Percentiles rank a stretch among this genome's conserved stretches.
phyloP scores from a whole-genome alignment of 2,113 vertebrate genomes.

The Gasterosteus nipponicus region DNA sequence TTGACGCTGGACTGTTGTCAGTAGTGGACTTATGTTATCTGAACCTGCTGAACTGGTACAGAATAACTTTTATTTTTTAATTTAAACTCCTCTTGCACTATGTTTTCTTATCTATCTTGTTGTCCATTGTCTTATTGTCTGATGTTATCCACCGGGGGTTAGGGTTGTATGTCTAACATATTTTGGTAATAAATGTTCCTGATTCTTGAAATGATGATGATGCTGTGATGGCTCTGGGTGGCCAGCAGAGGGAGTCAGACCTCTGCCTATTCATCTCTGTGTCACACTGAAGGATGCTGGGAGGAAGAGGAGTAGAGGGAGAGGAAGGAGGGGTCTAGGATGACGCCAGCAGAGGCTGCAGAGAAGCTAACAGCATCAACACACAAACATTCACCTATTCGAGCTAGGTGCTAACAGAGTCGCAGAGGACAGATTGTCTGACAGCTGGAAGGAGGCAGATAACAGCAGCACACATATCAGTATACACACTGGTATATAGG shows the following conservation, averaged over 20 bases:
- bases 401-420: constrained; percentile 17
- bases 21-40: too few relatives aligned
- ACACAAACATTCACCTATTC: constrained; percentile 32
- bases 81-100: too few relatives aligned
- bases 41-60: too few relatives aligned
- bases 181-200: too few relatives aligned
- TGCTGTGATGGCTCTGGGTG: not conserved
- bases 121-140: too few relatives aligned
- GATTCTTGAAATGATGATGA: not conserved
- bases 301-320: constrained; percentile 51
- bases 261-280: not conserved
- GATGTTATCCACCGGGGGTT: too few relatives aligned
- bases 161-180: too few relatives aligned
- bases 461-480: not conserved
- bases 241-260: constrained; percentile 61
- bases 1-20: too few relatives aligned
- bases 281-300: constrained; percentile 56
- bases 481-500: not conserved
- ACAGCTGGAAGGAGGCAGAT: constrained; percentile 4
- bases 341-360: constrained; percentile 64
- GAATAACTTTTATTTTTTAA: too few relatives aligned
- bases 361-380: constrained; percentile 64
- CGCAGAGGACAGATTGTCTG: not conserved
- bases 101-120: too few relatives aligned
- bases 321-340: not conserved